Evolutionary conservation across 2,113 vertebrate genomes (phyloP).

Genomic region (Microcebus griseorufus): DNA sequence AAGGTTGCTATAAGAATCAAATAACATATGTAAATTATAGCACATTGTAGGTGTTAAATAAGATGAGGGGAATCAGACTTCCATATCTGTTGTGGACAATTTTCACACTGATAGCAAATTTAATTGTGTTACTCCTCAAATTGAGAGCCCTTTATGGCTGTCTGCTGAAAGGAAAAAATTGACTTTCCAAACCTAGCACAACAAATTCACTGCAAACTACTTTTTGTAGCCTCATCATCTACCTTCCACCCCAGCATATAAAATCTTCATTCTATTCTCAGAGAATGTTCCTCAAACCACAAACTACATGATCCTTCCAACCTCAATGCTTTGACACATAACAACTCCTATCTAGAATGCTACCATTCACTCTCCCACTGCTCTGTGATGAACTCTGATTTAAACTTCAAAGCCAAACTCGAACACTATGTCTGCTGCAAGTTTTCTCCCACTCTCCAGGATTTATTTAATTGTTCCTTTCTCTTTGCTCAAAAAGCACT

Average conservation of each 20-base stretch:
- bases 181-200: background rate
- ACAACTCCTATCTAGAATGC: background rate
- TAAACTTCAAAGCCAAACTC: background rate
- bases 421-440: background rate
- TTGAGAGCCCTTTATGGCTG: background rate
- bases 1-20: background rate
- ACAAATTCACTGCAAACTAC: background rate
- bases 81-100: background rate
- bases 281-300: background rate
- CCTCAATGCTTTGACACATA: background rate
- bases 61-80: background rate
- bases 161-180: background rate
- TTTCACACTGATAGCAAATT: background rate
- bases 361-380: background rate
- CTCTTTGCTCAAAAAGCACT: background rate
- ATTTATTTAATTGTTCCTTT: background rate
- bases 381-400: background rate
- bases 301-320: background rate
- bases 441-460: background rate
- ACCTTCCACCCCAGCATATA: background rate
- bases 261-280: slow-evolving; percentile 16
- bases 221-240: background rate
- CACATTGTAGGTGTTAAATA: background rate
- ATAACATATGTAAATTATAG: background rate
- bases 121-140: background rate